Percentiles rank a stretch among this genome's conserved stretches.
Conservation (phyloP, 2,888 invertebrate genomes). For the Acanthococcus lagerstroemiae region DNA sequence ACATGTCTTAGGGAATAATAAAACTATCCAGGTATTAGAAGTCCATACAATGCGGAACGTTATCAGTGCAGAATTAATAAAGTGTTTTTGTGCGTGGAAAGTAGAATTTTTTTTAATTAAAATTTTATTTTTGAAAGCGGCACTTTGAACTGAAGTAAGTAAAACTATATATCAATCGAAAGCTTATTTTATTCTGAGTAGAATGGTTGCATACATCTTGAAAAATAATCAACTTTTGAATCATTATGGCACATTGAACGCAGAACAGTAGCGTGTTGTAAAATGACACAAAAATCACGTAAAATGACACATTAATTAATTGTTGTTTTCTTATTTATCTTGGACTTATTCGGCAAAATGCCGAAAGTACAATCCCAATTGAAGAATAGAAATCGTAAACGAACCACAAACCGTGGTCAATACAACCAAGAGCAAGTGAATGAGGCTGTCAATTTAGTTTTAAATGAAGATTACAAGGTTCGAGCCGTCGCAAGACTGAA, state of each 20-base stretch:
- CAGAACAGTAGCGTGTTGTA: neutral
- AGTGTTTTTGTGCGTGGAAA: neutral
- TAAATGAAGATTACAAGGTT: neutral
- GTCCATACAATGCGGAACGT: neutral
- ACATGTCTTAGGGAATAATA: neutral
- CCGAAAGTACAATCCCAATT: neutral
- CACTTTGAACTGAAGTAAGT: neutral
- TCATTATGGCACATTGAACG: neutral
- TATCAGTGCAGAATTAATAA: neutral
- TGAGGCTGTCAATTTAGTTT: neutral
- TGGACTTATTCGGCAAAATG: neutral
- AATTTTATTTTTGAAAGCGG: neutral
- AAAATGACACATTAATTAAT: neutral
- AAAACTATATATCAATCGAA: neutral
- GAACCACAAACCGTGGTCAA: conserved; percentile 5
- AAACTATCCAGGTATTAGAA: neutral
- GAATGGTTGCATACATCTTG: neutral
- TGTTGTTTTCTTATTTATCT: neutral
- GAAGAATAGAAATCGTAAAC: neutral
- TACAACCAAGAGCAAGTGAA: neutral
- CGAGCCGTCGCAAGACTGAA: neutral
- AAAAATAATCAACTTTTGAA: neutral
- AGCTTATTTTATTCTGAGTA: neutral
- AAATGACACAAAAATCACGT: neutral
- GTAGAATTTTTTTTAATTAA: neutral